These are phyloP conservation scores for Myodes glareolus DNA, from an alignment of 2,113 vertebrate genomes.

Conservation along the genomic window DNA sequence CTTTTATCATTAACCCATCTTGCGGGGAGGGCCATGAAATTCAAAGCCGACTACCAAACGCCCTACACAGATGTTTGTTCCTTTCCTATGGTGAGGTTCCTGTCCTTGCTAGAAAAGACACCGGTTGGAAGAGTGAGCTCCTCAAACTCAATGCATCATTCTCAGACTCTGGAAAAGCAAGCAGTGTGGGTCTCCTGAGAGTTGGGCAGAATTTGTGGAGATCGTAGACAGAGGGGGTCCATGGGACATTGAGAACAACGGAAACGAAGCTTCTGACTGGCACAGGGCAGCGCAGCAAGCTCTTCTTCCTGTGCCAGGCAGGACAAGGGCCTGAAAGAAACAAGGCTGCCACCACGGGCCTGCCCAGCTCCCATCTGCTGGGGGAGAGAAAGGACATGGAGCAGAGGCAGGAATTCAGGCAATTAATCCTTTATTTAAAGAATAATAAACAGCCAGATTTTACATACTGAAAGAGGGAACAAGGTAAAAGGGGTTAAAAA, in stretches of 20 bases:
- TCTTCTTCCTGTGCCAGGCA: conserved; percentile 64
- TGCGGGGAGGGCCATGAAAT: background rate
- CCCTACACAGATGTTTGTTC: too few species aligned
- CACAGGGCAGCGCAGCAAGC: conserved; percentile 40
- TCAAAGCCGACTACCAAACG: background rate
- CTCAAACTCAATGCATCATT: background rate
- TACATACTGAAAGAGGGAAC: conserved; percentile 87
- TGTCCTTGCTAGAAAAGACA: rapidly evolving
- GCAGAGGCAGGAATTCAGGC: conserved; percentile 87
- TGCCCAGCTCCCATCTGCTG: conserved; percentile 78
- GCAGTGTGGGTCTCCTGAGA: background rate
- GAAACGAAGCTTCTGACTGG: conserved; percentile 37
- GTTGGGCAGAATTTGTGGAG: background rate
- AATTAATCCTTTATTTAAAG: conserved; percentile 93
- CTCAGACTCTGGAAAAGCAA: background rate
- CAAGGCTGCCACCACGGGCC: conserved; percentile 56
- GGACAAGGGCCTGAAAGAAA: conserved; percentile 72
- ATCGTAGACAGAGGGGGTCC: background rate
- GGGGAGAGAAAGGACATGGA: conserved; percentile 82
- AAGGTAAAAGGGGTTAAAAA: conserved; percentile 93
- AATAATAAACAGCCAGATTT: conserved; percentile 90
- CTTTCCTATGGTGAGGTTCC: background rate
- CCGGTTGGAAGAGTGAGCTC: background rate
- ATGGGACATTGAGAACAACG: background rate
- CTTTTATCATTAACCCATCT: background rate